A percentile compares a stretch with the other conserved stretches of the same genome.
These are phyloP conservation scores for Pandion haliaetus DNA, from an alignment of 2,113 vertebrate species.

Conservation along the genomic window DNA sequence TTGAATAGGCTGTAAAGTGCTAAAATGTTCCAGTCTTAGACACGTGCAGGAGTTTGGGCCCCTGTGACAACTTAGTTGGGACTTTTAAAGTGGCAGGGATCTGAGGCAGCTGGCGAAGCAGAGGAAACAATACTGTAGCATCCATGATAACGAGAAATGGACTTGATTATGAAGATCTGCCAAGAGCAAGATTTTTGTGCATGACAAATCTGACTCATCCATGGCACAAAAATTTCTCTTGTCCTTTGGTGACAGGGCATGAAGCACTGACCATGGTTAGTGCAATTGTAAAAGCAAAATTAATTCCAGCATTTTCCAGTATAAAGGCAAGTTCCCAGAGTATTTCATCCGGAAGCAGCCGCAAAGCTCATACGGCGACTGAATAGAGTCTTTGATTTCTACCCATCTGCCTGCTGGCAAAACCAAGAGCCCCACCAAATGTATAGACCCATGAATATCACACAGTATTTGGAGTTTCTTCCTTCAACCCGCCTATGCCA, in stretches of 20 bases:
- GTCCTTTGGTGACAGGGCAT: background rate
- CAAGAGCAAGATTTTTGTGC: background rate
- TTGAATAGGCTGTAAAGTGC: background rate
- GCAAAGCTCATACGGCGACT: background rate
- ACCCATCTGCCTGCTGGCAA: background rate
- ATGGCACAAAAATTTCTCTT: background rate
- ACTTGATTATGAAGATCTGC: background rate
- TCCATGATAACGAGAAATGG: background rate
- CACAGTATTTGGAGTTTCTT: background rate
- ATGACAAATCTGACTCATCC: background rate
- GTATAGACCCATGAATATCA: background rate
- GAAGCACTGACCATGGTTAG: background rate
- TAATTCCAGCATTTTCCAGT: conserved; percentile 13
- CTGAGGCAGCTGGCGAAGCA: background rate
- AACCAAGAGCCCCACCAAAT: background rate
- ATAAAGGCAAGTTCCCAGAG: background rate
- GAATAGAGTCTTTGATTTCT: background rate
- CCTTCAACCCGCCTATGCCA: background rate
- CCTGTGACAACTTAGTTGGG: background rate
- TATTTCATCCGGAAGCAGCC: background rate
- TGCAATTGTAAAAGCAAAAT: conserved; percentile 7
- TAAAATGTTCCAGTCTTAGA: background rate
- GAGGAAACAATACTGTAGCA: background rate
- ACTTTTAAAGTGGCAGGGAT: background rate
- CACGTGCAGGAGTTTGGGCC: background rate